A percentile compares a stretch with the other conserved stretches of the same genome.
These are phyloP conservation scores for Andrena hattorfiana DNA, from an alignment of 2,888 invertebrate species.

Conservation along the genomic window DNA sequence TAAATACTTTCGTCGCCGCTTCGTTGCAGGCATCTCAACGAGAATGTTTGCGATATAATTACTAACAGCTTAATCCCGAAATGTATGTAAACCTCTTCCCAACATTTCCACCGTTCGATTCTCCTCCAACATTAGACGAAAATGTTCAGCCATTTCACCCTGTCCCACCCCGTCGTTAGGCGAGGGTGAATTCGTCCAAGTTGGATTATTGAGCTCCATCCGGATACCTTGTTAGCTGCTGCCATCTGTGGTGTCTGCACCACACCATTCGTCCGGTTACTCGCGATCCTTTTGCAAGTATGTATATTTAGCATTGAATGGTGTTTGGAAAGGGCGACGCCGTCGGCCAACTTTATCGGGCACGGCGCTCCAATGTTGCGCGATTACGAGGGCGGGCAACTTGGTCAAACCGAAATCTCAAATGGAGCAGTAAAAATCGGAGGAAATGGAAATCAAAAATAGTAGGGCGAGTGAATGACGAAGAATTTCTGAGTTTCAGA, in stretches of 20 bases:
- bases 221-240: conserved; percentile 73
- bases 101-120: background rate
- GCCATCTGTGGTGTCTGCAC: conserved; percentile 69
- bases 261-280: conserved; percentile 47
- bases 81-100: background rate
- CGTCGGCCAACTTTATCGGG: background rate
- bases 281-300: conserved; percentile 34
- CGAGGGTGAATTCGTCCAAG: conserved; percentile 14
- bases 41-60: background rate
- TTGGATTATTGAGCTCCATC: conserved; percentile 60
- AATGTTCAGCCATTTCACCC: conserved; percentile 2
- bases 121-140: background rate
- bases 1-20: conserved; percentile 6
- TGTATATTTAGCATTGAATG: conserved; percentile 30
- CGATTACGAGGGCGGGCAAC: background rate
- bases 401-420: background rate
- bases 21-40: background rate
- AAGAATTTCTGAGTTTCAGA: background rate
- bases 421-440: background rate
- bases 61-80: background rate
- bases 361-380: background rate
- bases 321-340: background rate
- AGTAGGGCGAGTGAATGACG: no score
- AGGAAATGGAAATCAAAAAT: background rate
- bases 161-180: conserved; percentile 21